Percentiles rank a stretch among this genome's conserved stretches.
Conservation (phyloP, 64 coral and sea anemone species). For the Cladopsammia gracilis region DNA sequence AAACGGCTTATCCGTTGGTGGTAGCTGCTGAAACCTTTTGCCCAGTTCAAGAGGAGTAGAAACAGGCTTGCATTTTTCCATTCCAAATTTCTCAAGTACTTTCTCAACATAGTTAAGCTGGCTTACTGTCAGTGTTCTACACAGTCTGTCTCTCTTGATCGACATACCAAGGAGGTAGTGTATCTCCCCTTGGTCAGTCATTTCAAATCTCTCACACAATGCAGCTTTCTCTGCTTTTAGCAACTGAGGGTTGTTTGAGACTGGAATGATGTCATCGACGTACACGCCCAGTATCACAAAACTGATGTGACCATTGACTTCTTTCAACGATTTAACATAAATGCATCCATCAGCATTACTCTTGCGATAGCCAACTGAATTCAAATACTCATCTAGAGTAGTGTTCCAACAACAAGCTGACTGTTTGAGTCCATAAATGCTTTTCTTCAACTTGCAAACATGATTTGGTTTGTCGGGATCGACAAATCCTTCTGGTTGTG, state of each 20-base stretch:
- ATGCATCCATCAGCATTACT: conserved; percentile 72
- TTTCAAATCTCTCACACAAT: conserved; percentile 60
- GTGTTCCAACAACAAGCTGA: conserved; percentile 71
- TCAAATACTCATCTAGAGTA: no score
- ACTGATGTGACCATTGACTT: conserved; percentile 59
- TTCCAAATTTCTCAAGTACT: no score
- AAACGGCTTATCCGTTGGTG: no score
- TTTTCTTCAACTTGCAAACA: conserved; percentile 70
- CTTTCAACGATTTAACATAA: conserved; percentile 65
- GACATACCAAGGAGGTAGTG: conserved; percentile 49
- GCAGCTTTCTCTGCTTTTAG: conserved; percentile 68
- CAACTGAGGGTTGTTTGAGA: conserved; percentile 51
- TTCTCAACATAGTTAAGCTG: conserved; percentile 44
- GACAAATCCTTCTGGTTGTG: conserved; percentile 77
- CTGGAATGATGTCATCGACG: conserved; percentile 76
- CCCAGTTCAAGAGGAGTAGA: no score
- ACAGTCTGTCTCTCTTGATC: conserved; percentile 56
- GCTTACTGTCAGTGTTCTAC: conserved; percentile 22
- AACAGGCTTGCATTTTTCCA: no score
- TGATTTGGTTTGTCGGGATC: conserved; percentile 70
- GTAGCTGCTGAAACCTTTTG: no score
- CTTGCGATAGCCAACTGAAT: conserved; percentile 56
- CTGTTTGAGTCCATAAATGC: conserved; percentile 75
- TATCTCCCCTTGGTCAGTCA: conserved; percentile 29
- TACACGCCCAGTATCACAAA: conserved; percentile 72